A percentile compares a stretch with the other conserved stretches of the same genome.
Conservation (phyloP, 2,113 vertebrate genomes). For the Ploceus nigricollis region DNA sequence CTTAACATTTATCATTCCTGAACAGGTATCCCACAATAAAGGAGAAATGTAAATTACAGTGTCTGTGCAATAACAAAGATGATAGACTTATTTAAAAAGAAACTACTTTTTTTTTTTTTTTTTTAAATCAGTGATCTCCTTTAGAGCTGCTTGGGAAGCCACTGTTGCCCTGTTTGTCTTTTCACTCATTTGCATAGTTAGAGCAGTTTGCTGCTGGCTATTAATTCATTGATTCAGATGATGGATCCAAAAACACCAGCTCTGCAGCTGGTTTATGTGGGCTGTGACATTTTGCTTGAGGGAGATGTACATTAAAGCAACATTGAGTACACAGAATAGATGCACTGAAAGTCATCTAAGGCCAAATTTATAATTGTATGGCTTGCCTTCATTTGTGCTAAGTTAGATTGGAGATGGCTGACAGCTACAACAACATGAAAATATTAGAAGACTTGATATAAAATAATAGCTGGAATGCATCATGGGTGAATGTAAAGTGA, state of each 20-base stretch:
- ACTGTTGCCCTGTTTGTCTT: neutral
- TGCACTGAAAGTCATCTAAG: neutral
- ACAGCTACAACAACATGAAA: neutral
- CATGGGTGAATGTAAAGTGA: neutral
- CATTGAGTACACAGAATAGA: neutral
- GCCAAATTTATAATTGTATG: neutral
- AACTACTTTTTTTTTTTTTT: neutral
- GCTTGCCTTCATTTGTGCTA: neutral
- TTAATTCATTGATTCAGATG: neutral
- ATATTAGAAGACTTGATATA: neutral
- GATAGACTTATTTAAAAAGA: neutral
- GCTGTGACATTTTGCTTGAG: conserved; percentile 26
- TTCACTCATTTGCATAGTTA: neutral
- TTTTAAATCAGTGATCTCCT: neutral
- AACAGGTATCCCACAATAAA: neutral
- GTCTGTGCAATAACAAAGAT: neutral
- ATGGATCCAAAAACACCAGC: neutral
- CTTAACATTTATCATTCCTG: neutral
- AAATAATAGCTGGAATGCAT: neutral
- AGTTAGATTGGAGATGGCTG: neutral
- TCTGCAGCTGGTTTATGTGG: neutral
- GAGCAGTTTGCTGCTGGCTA: neutral
- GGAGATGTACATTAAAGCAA: neutral
- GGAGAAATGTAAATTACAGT: neutral
- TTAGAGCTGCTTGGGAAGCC: neutral